Percentiles rank a stretch among this genome's conserved stretches.
Conservation (phyloP, 1,140 invertebrate species). For the Bactericera cockerelli region DNA sequence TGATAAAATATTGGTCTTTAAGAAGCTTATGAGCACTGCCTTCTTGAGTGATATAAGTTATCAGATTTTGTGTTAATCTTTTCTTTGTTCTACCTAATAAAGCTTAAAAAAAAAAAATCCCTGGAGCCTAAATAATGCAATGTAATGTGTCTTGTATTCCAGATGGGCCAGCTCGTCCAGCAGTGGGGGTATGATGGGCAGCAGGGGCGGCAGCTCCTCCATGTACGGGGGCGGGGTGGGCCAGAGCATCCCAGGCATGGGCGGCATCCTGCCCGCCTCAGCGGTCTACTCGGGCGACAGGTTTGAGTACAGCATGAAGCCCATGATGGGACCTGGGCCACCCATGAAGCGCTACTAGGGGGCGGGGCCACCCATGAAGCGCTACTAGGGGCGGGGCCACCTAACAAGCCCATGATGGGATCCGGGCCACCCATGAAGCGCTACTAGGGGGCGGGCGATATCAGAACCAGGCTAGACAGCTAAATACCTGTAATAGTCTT, state of each 20-base stretch:
- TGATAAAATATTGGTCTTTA: too few relatives aligned
- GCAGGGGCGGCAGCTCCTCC: background rate
- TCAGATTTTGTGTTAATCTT: too few relatives aligned
- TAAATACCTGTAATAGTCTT: too few relatives aligned
- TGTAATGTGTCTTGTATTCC: too few relatives aligned
- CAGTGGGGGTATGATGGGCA: background rate
- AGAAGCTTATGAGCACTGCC: too few relatives aligned
- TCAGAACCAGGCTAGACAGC: too few relatives aligned
- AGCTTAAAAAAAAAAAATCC: too few relatives aligned
- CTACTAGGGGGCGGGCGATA: background rate
- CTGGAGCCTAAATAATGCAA: too few relatives aligned
- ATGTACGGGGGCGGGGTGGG: background rate
- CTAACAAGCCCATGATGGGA: background rate
- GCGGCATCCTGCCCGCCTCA: background rate
- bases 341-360: background rate
- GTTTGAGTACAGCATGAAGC: background rate
- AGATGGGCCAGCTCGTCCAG: background rate
- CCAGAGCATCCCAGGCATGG: conserved; percentile 2
- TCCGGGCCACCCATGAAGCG: background rate
- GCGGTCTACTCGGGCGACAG: background rate
- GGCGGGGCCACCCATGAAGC: too few relatives aligned
- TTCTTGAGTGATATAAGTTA: too few relatives aligned
- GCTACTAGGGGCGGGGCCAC: too few relatives aligned
- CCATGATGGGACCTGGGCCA: background rate
- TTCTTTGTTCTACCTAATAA: too few relatives aligned